Conservation (phyloP, 2,113 vertebrate genomes). For the Elephas maximus region DNA sequence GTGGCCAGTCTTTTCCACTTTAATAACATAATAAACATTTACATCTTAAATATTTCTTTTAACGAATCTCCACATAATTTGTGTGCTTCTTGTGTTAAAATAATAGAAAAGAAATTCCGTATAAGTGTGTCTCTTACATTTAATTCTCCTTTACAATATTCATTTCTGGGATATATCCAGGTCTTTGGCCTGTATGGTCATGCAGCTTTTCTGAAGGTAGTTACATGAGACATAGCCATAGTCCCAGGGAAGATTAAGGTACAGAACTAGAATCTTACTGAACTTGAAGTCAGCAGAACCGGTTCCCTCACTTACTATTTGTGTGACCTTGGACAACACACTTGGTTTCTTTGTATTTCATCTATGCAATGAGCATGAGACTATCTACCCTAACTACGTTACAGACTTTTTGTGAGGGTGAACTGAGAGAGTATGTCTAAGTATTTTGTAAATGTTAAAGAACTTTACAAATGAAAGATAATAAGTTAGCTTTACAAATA, state of each 20-base stretch:
- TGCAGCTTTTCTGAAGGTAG: background rate
- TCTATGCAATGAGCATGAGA: background rate
- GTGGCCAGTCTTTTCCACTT: background rate
- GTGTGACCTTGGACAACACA: background rate
- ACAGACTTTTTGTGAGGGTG: background rate
- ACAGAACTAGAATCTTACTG: background rate
- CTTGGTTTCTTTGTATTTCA: background rate
- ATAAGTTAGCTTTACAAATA: background rate
- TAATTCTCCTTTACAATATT: background rate
- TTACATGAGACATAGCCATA: background rate
- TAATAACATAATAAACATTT: background rate
- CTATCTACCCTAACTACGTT: background rate
- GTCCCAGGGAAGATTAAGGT: background rate
- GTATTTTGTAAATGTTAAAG: background rate
- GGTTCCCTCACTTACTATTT: background rate
- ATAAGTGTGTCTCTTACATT: too few relatives aligned
- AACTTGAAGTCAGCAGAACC: background rate
- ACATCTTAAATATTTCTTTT: background rate
- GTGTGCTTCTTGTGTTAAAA: background rate
- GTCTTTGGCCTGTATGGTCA: background rate
- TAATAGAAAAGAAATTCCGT: background rate
- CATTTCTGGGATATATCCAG: background rate
- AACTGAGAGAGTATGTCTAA: background rate
- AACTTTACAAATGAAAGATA: background rate
- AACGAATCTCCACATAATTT: background rate